Percentiles rank a stretch among this genome's conserved stretches.
Evolutionary conservation across 92 coral and sea anemone genomes (phyloP).

Genomic region (Bergia puertoricense): DNA sequence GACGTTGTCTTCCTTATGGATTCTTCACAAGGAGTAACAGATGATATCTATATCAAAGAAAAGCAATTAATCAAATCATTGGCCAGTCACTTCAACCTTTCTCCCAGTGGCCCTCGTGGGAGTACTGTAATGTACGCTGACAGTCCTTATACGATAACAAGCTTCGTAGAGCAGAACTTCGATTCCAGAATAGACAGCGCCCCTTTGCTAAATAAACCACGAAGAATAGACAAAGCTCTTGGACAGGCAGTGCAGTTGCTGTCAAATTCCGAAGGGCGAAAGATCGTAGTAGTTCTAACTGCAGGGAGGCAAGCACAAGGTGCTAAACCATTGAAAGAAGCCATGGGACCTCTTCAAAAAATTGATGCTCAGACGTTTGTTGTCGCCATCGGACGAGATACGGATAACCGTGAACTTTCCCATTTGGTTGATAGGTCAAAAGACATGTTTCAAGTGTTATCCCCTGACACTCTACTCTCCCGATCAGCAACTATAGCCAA

Average conservation of each 20-base stretch:
- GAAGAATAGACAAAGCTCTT: slow-evolving; percentile 66
- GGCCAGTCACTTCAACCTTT: slow-evolving; percentile 30
- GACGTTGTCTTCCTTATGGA: slow-evolving; percentile 45
- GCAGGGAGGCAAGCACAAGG: slow-evolving; percentile 63
- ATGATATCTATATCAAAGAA: slow-evolving; percentile 10
- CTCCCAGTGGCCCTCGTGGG: slow-evolving; percentile 43
- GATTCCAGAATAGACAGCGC: neutral
- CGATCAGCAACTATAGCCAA: neutral
- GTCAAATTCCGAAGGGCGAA: slow-evolving; percentile 48
- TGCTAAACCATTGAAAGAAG: slow-evolving; percentile 56
- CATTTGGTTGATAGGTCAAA: slow-evolving; percentile 40
- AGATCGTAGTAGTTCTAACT: slow-evolving; percentile 55
- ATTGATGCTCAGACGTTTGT: slow-evolving; percentile 58
- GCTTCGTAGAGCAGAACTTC: slow-evolving; percentile 7
- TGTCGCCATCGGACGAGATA: slow-evolving; percentile 52
- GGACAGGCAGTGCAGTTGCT: slow-evolving; percentile 47
- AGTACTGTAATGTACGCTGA: slow-evolving; percentile 44
- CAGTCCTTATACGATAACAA: slow-evolving; percentile 25
- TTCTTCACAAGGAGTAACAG: slow-evolving; percentile 43
- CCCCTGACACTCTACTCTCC: slow-evolving; percentile 13
- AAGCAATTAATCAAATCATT: slow-evolving; percentile 37
- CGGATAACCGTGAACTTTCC: slow-evolving; percentile 47
- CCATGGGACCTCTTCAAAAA: slow-evolving; percentile 49
- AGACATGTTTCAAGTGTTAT: slow-evolving; percentile 53
- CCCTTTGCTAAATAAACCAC: neutral